A percentile compares a stretch with the other conserved stretches of the same genome.
These are phyloP conservation scores for Thelaira solivaga DNA, from an alignment of 2,888 invertebrate genomes.

Conservation along the genomic window DNA sequence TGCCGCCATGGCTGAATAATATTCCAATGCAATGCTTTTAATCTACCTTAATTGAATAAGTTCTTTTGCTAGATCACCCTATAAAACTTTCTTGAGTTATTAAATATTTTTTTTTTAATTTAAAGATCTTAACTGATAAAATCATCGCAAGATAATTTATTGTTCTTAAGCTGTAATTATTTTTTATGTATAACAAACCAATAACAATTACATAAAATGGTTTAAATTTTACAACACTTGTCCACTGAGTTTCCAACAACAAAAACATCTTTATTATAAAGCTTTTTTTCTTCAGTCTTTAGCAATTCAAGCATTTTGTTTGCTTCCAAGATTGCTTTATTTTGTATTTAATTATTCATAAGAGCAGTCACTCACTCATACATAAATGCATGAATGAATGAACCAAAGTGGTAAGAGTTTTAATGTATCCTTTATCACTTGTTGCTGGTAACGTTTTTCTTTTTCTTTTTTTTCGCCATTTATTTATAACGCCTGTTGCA, in stretches of 20 bases:
- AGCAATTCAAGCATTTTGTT: no score
- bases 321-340: neutral
- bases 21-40: no score
- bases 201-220: conserved; percentile 25
- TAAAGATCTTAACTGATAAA: neutral
- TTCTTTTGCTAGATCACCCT: no score
- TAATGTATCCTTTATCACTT: conserved; percentile 49
- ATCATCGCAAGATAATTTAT: conserved; percentile 40
- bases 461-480: neutral
- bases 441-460: neutral
- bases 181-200: neutral
- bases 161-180: conserved; percentile 12
- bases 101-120: neutral
- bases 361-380: neutral
- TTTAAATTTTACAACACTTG: neutral
- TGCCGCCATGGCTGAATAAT: no score
- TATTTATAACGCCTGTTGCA: conserved; percentile 21
- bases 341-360: neutral
- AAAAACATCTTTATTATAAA: neutral
- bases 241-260: neutral
- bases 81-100: no score
- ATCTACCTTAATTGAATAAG: no score
- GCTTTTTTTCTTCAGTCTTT: no score
- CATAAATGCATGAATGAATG: neutral
- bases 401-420: neutral